Evolutionary conservation across 2,888 invertebrate species (phyloP).

Genomic region (Polymixis flavicincta): DNA sequence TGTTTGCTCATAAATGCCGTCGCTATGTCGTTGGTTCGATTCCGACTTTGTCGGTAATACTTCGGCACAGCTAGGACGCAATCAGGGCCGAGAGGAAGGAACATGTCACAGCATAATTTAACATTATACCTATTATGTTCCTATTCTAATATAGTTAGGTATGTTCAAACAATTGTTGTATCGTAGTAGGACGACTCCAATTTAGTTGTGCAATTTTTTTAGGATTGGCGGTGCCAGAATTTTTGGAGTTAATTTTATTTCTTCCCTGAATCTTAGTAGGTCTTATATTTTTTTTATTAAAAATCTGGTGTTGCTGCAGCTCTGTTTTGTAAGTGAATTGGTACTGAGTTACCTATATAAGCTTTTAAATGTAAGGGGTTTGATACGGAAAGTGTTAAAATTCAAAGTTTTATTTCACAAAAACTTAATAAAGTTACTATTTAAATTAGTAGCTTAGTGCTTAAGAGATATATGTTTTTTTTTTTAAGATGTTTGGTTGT

Average conservation of each 20-base stretch:
- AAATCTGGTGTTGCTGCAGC: not conserved
- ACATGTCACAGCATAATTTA: constrained; percentile 64
- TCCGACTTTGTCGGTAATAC: constrained; percentile 60
- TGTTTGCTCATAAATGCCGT: constrained; percentile 49
- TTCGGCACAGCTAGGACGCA: constrained; percentile 54
- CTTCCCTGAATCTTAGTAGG: no score
- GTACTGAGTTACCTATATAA: not conserved
- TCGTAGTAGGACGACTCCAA: not conserved
- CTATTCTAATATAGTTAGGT: constrained; percentile 54
- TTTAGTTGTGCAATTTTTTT: not conserved
- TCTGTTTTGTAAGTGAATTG: not conserved
- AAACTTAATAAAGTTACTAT: not conserved
- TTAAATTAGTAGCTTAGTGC: not conserved
- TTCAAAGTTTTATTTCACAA: not conserved
- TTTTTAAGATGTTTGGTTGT: not conserved
- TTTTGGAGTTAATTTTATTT: not conserved
- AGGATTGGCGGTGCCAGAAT: not conserved
- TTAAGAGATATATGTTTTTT: not conserved
- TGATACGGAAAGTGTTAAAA: not conserved
- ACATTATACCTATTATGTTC: constrained; percentile 41
- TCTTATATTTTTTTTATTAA: no score
- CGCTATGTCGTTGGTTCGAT: constrained; percentile 37
- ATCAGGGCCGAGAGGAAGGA: constrained; percentile 56
- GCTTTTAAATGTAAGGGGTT: not conserved
- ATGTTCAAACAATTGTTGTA: constrained; percentile 41